Base-by-base conservation (phyloP, 2,888 invertebrate genomes). In the Cantharis rufa region DNA sequence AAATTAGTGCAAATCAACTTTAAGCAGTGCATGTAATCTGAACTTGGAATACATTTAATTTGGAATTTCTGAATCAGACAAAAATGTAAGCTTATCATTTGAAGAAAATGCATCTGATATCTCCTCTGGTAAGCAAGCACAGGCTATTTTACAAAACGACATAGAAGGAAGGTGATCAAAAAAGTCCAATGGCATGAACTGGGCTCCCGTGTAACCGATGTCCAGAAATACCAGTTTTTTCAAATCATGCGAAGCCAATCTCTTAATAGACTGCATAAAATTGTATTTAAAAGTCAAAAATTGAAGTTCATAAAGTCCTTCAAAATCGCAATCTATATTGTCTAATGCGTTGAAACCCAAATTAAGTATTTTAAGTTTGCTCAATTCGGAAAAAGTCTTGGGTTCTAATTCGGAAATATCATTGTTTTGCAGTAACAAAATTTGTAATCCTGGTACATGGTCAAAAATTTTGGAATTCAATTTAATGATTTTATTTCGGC, bases 151-250 rank as follows among this genome's bases (percentile, higher is more conserved):
- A 5, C 72, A 72, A 66, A 72, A 72, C n/a, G 62, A 27, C 1
- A 72, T 11, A 16, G 72, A 9, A 3, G 72, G 72, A 18, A 72
- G 72, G 7, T 72, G 64, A 15, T 72, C 66, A 15, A 72, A 72
- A 15, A 72, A 72, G 21, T 64, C 64, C 13, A 48, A 21, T 5
- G 72, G 66, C 66, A 72, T 72, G 0, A 10, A 28, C 0, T 3
- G 5, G 7, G 24, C 15, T 13, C 64, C 72, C 1, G 61, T 66
- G 4, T 13, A 64, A 13, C 64, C 4, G 2, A 72, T 66, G 21
- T 66, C 48, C 32, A 72, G 24, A 61, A 15, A 32, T 10, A 72
- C 11, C 13, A 72, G 48, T 11, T 64, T 66, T 21, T 13, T 15
- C 3, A 72, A 21, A 11, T 18, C 66, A n/a, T 72, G 64, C 2